phyloP scores from a whole-genome alignment of 2,888 invertebrate species.

The Aricia artaxerxes region DNA sequence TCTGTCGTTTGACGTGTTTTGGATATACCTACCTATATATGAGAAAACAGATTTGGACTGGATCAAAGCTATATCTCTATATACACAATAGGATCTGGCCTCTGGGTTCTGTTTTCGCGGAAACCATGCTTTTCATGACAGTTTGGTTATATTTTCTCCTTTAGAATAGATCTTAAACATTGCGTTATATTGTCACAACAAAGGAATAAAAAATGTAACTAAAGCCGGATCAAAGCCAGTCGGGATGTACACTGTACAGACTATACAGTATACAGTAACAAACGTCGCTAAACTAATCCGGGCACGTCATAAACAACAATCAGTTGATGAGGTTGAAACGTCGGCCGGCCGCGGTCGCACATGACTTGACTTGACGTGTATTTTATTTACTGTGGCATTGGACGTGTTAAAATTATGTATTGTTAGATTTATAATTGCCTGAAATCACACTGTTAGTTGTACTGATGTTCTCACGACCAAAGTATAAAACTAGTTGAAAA shows the following conservation, averaged over 20 bases:
- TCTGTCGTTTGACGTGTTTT: too few relatives aligned
- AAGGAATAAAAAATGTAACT: neutral
- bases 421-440: neutral
- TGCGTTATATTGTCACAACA: neutral
- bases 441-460: neutral
- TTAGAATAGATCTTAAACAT: neutral
- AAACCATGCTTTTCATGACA: neutral
- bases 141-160: neutral
- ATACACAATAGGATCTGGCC: neutral
- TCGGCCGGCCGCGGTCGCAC: neutral
- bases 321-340: conserved; percentile 27
- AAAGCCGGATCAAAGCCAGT: neutral
- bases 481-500: too few relatives aligned
- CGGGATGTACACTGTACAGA: neutral
- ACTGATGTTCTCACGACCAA: neutral
- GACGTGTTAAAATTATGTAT: neutral
- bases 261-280: neutral
- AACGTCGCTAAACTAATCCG: conserved; percentile 18
- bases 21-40: too few relatives aligned
- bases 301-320: conserved; percentile 26
- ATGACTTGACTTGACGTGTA: neutral
- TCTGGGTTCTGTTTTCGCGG: neutral
- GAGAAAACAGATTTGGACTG: too few relatives aligned
- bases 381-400: conserved; percentile 12
- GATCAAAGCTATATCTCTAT: too few relatives aligned